These are phyloP conservation scores for Zaprionus capensis DNA, from an alignment of 1,140 invertebrate genomes.

Conservation along the genomic window DNA sequence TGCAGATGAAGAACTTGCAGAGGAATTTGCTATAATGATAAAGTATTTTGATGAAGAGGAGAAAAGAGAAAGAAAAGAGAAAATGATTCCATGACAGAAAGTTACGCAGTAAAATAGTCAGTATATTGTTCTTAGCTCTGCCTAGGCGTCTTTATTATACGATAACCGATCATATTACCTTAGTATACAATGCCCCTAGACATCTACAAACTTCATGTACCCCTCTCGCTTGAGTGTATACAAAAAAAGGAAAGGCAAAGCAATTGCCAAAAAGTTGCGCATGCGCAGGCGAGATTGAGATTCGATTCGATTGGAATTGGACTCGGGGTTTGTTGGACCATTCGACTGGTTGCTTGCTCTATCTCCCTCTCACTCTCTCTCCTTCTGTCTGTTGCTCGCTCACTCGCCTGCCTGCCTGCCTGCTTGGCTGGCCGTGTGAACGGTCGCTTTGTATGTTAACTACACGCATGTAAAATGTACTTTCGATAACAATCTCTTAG, in stretches of 20 bases:
- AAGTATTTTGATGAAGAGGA: not conserved
- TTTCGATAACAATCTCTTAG: constrained; percentile 75
- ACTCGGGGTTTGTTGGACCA: constrained; percentile 51
- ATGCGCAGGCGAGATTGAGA: constrained; percentile 53
- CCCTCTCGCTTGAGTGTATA: constrained; percentile 20
- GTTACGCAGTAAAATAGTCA: too few relatives aligned
- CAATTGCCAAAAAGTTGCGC: constrained; percentile 57
- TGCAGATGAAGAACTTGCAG: not conserved
- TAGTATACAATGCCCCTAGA: not conserved
- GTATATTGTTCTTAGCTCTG: too few relatives aligned
- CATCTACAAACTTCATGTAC: not conserved
- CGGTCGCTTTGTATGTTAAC: constrained; percentile 76
- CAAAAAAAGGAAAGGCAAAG: constrained; percentile 50
- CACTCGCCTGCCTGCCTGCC: not conserved
- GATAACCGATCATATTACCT: not conserved
- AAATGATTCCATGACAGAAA: too few relatives aligned
- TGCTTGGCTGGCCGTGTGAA: constrained; percentile 61
- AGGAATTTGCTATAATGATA: not conserved
- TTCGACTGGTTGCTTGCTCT: constrained; percentile 25
- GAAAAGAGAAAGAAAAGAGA: not conserved
- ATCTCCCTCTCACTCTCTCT: not conserved
- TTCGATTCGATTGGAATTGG: constrained; percentile 50
- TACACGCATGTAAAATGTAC: constrained; percentile 81
- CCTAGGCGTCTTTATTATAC: not conserved
- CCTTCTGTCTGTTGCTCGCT: not conserved